phyloP scores from a whole-genome alignment of 2,797 vertebrate species.

The Threskiornis aethiopicus region DNA sequence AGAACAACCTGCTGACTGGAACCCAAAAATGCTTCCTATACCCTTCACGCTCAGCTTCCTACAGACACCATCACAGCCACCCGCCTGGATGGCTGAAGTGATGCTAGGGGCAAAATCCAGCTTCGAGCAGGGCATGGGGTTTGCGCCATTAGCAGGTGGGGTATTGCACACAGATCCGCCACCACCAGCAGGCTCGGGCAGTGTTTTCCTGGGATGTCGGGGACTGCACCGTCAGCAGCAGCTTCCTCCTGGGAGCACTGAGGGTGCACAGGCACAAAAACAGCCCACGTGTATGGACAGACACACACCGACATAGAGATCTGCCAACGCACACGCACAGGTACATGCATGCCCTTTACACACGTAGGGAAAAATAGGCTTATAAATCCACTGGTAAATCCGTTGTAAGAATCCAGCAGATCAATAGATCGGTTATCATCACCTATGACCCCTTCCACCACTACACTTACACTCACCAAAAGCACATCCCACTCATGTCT shows the following conservation, averaged over 20 bases:
- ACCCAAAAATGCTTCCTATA: not conserved
- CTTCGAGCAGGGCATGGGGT: rapidly evolving
- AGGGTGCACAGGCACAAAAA: not conserved
- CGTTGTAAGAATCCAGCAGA: rapidly evolving
- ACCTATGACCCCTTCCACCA: not conserved
- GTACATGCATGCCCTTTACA: rapidly evolving
- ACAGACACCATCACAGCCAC: not conserved
- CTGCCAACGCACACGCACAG: rapidly evolving
- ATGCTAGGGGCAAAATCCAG: not conserved
- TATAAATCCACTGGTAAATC: not conserved
- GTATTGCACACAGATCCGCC: rapidly evolving
- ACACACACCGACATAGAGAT: rapidly evolving
- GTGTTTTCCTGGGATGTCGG: not conserved
- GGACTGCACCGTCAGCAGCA: rapidly evolving
- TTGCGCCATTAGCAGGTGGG: not conserved
- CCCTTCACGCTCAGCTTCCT: not conserved
- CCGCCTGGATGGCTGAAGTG: rapidly evolving
- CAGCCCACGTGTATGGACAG: rapidly evolving
- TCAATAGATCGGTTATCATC: not conserved
- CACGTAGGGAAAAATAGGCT: rapidly evolving
- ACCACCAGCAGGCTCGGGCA: not conserved
- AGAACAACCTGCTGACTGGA: not conserved
- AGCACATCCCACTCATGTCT: not conserved
- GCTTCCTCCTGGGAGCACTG: not conserved
- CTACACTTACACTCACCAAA: no score